Base-by-base conservation (phyloP, 2,797 vertebrate species). In the Enteromius paludinosus region DNA sequence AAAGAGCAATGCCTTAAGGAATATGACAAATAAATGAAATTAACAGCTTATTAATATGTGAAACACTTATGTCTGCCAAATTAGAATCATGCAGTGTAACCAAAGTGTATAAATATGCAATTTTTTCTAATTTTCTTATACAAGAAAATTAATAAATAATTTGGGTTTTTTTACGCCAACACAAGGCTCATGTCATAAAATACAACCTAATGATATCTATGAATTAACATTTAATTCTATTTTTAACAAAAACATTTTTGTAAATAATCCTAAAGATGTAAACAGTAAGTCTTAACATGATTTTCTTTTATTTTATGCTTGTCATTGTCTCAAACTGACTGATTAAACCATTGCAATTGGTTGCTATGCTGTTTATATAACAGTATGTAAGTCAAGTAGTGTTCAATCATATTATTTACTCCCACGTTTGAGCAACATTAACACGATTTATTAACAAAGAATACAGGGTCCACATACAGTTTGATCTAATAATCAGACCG, bases 381-480 rank as follows among this genome's bases (percentile, higher is more conserved):
- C 4, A 2, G 45, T 45, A 15, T 25, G 61, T 23, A 52, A 61
- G 30, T 68, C 23, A 69, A 38, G 23, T 41, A 59, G 38, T 30
- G 8, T 47, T 35, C 8, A 45, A 6, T 80, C 25, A 43, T 10
- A 61, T 41, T 52, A n/a, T n/a, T n/a, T 66, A 78, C 15, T 59
- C 54, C 52, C 28, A 71, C 4, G 0, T 71, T 71, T 45, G 14
- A 62, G 6, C 1, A 17, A 80, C 25, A 18, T 33, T 80, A 45
- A 71, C 66, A 33, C 33, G 25, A 61, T 71, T 80, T n/a, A 80
- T 56, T 20, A 69, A 43, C 20, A 30, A 71, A 59, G 35, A 1
- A 80, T 47, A 18, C 12, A 71, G 4, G 84, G 82, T 69, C 35
- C 45, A 87, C 17, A 70, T 65, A 33, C 47, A 43, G 79, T 45